Base-by-base conservation (phyloP, 2,888 invertebrate species). In the Cryptophagus acutangulus region DNA sequence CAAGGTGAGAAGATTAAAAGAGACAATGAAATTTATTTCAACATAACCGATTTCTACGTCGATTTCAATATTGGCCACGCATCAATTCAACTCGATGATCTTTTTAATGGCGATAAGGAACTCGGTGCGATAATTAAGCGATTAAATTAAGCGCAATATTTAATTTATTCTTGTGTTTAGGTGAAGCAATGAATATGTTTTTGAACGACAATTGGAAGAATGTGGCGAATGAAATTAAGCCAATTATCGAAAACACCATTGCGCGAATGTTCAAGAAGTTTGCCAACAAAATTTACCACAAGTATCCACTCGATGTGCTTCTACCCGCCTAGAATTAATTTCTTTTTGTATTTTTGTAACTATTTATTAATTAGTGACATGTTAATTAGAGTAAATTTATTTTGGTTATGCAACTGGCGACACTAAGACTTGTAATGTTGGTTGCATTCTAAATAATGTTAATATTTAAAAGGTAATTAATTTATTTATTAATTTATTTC, bases 141-240 rank as follows among this genome's bases (percentile, higher is more conserved):
- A 13, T 9, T 28, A 24, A 16, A 10, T 20, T 16, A 9, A n/a
- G n/a, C n/a, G n/a, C n/a, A n/a, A 34, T 29, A 17, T 36, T 18
- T 29, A 30, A 14, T 34, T 38, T 4, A 33, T 30, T n/a, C 25
- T 36, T 46, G 37, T 43, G 62, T 67, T 5, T 60, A 74, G 84
- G 84, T 17, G 73, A 78, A 13, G 76, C 81, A 1, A 82, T 87
- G 81, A 87, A 87, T 62, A 65, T 75, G 17, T 86, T 87, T 61
- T 64, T 88, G 14, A 87, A 87, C 58, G 82, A 86, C 33, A 86
- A 87, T 61, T 87, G 87, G 87, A 74, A 77, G 54, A 75, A 74
- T 17, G 72, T 88, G 1, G 74, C 81, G 0, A 77, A 77, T 17
- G 86, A 87, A 56, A 73, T 88, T 2, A 82, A 82, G 54, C 79